Conservation (phyloP, 2,888 invertebrate genomes). For the Stenchaetothrips biformis region DNA sequence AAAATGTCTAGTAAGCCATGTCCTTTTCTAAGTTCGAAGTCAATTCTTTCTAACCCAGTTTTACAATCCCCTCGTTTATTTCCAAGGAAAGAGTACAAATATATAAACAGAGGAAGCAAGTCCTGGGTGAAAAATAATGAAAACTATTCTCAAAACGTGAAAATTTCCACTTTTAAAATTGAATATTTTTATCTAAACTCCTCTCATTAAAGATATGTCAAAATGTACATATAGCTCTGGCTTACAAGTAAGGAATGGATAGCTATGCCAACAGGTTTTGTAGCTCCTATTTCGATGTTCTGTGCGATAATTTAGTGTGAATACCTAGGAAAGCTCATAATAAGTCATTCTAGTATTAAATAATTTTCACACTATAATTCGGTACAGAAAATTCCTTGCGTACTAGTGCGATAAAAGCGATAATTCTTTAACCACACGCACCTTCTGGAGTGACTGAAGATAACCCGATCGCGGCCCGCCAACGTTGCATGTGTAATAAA, state of each 20-base stretch:
- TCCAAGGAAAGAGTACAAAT: conserved; percentile 14
- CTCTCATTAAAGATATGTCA: not conserved
- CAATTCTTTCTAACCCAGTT: not conserved
- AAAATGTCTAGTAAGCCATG: not conserved
- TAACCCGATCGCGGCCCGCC: not conserved
- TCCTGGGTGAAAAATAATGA: not conserved
- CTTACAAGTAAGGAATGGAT: not conserved
- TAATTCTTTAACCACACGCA: not conserved
- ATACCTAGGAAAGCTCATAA: conserved; percentile 16
- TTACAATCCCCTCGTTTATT: not conserved
- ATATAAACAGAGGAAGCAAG: conserved; percentile 18
- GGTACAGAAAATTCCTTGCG: not conserved
- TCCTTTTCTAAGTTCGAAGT: not conserved
- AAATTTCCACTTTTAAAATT: not conserved
- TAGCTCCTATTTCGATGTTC: not conserved
- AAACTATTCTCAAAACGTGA: not conserved
- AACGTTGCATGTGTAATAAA: not conserved
- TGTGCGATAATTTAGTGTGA: conserved; percentile 7
- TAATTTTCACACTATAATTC: not conserved
- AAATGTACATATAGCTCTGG: conserved; percentile 8
- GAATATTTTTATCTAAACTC: not conserved
- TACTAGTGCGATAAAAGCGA: not conserved
- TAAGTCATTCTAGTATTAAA: conserved; percentile 19
- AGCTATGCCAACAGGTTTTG: not conserved
- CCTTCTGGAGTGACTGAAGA: conserved; percentile 2